Evolutionary conservation across 2,113 vertebrate species (phyloP).

Genomic region (Emydura subglobosa): DNA sequence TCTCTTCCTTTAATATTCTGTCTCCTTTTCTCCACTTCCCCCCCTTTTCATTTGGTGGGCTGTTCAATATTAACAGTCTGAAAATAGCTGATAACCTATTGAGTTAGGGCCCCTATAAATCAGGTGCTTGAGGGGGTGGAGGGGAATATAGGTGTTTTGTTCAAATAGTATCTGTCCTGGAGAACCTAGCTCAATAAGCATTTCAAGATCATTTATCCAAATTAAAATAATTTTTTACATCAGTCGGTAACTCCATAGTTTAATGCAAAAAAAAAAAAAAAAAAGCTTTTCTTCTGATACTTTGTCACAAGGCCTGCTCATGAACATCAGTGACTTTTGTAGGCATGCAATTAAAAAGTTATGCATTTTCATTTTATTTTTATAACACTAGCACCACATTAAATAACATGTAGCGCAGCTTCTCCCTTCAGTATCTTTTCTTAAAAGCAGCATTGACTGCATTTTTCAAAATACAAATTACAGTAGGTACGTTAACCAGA

Average conservation of each 20-base stretch:
- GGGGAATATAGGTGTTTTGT: too few species aligned
- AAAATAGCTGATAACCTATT: neutral
- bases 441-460: neutral
- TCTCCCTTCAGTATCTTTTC: neutral
- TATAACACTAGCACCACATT: constrained; percentile 1
- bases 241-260: constrained; percentile 15
- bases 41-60: neutral
- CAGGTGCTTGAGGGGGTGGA: neutral
- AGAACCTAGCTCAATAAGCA: neutral
- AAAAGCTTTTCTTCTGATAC: neutral
- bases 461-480: neutral
- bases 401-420: neutral
- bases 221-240: neutral
- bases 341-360: constrained; percentile 13
- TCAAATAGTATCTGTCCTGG: neutral
- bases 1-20: neutral
- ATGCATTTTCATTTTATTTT: constrained; percentile 40
- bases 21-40: neutral
- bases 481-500: neutral
- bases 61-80: neutral
- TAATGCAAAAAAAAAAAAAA: constrained; percentile 21
- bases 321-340: constrained; percentile 1
- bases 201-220: neutral
- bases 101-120: neutral
- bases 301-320: constrained; percentile 18